These are phyloP conservation scores for Amphimallon solstitiale DNA, from an alignment of 2,888 invertebrate species.

Conservation along the genomic window DNA sequence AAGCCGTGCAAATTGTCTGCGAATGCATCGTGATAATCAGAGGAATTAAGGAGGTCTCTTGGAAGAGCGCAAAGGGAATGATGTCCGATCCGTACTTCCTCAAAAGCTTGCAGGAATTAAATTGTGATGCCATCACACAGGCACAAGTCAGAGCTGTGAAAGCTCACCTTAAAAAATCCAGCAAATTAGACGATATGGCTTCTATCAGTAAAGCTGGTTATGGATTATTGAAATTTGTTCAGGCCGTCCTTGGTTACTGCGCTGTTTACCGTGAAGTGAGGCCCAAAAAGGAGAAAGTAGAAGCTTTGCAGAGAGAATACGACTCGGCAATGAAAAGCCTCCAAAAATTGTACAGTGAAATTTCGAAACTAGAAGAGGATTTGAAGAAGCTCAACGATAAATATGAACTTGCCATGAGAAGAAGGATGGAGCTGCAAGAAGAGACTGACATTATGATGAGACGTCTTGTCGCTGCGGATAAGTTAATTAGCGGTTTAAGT, in stretches of 20 bases:
- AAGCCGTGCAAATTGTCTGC: slow-evolving; percentile 87
- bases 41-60: slow-evolving; percentile 76
- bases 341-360: slow-evolving; percentile 79
- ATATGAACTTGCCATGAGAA: slow-evolving; percentile 80
- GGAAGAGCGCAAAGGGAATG: slow-evolving; percentile 91
- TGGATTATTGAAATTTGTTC: slow-evolving; percentile 85
- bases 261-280: slow-evolving; percentile 87
- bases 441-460: slow-evolving; percentile 85
- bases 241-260: slow-evolving; percentile 90
- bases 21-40: slow-evolving; percentile 90
- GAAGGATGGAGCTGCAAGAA: slow-evolving; percentile 75
- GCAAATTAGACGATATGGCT: slow-evolving; percentile 85
- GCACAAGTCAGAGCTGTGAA: slow-evolving; percentile 77
- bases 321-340: slow-evolving; percentile 70
- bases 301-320: slow-evolving; percentile 78
- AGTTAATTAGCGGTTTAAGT: slow-evolving; percentile 84
- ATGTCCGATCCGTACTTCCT: slow-evolving; percentile 92
- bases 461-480: slow-evolving; percentile 85
- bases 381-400: slow-evolving; percentile 75
- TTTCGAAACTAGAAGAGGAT: slow-evolving; percentile 75
- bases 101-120: slow-evolving; percentile 83
- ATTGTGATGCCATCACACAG: slow-evolving; percentile 80
- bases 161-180: slow-evolving; percentile 76
- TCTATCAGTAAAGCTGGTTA: slow-evolving; percentile 86
- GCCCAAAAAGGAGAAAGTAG: slow-evolving; percentile 86